Evolutionary conservation across 2,797 vertebrate species (phyloP).

Genomic region (Momotus momota): DNA sequence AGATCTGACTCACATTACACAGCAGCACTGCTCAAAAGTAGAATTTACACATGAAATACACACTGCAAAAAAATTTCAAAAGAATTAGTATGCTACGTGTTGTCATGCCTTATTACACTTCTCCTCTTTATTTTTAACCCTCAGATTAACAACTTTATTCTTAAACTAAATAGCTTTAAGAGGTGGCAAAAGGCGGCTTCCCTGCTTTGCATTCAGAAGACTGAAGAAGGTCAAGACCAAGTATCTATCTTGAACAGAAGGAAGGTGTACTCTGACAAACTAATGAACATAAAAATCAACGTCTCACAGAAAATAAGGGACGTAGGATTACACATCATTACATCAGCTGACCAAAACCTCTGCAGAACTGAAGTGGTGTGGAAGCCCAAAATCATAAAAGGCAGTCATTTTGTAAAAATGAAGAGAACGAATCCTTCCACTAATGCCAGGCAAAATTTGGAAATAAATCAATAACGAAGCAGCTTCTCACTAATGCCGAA

Average conservation of each 20-base stretch:
- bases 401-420: background rate
- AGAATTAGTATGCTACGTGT: background rate
- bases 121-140: background rate
- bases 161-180: background rate
- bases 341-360: slow-evolving; percentile 11
- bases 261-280: background rate
- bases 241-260: background rate
- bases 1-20: background rate
- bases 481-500: background rate
- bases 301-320: background rate
- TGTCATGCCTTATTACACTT: background rate
- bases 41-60: background rate
- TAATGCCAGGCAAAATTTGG: background rate
- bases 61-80: background rate
- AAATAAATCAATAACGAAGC: slow-evolving; percentile 16
- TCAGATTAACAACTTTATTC: background rate
- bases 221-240: background rate
- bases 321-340: background rate
- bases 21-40: background rate
- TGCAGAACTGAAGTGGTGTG: background rate
- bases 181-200: background rate
- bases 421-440: background rate
- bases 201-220: background rate
- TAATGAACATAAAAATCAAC: slow-evolving; percentile 3
- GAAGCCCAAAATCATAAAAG: background rate